Percentiles rank a stretch among this genome's conserved stretches.
Evolutionary conservation across 2,797 vertebrate genomes (phyloP).

Genomic region (Sphenopsis melanotis): DNA sequence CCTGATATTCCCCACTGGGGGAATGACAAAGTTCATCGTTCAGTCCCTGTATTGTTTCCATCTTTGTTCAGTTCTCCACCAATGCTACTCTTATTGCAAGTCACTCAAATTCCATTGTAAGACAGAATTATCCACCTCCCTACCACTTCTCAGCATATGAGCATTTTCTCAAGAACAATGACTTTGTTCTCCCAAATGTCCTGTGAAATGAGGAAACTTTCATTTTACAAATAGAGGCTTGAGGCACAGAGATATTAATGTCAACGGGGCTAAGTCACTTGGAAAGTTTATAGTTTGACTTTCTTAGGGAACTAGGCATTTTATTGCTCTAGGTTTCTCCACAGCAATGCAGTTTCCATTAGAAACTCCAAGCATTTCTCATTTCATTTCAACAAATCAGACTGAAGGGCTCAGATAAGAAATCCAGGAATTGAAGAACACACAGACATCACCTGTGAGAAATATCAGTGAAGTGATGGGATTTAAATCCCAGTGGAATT

Average conservation of each 20-base stretch:
- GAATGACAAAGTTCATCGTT: background rate
- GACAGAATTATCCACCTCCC: background rate
- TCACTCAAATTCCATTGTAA: background rate
- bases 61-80: background rate
- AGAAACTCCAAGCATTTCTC: background rate
- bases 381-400: conserved; percentile 23
- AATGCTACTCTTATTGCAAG: background rate
- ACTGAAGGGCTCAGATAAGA: conserved; percentile 18
- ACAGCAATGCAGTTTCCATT: background rate
- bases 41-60: background rate
- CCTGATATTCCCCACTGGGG: background rate
- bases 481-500: background rate
- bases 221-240: background rate
- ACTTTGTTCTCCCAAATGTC: background rate
- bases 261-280: background rate
- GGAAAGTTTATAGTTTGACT: background rate
- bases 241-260: background rate
- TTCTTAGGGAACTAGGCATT: background rate
- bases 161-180: background rate
- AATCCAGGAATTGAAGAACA: conserved; percentile 23
- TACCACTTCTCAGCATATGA: background rate
- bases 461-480: background rate
- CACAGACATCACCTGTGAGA: conserved; percentile 17
- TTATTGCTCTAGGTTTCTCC: background rate
- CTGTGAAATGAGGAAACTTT: background rate